Base-by-base conservation (phyloP, 2,113 vertebrate genomes). In the Elaphurus davidianus region DNA sequence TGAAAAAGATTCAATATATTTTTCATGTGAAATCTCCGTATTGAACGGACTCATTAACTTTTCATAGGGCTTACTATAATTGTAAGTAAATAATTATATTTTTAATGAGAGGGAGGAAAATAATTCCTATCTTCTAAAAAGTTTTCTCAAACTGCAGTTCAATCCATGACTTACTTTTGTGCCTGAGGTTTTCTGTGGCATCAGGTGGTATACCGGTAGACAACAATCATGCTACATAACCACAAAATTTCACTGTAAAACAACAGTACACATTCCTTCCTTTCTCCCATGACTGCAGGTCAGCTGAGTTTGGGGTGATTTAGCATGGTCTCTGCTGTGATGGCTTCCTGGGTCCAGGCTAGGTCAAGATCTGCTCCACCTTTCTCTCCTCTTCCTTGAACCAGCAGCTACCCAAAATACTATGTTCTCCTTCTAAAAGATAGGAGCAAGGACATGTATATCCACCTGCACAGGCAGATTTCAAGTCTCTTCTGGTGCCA, bases 21-120 rank as follows among this genome's bases (percentile, higher is more conserved):
- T 94, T 96, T 93, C 86, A 52, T 30, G 23, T 81, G 90, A 87
- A 97, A 79, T 94, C 19, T 50, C 50, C n/a, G 83, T 96, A 60
- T 71, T 84, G 52, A 93, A 54, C 95, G 12, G 11, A 84, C 84
- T 93, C 11, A 87, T 36, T 81, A 23, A 78, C 21, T 33, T 52
- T 84, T 94, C 40, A 47, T 82, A 84, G 30, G 14, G 36, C 23
- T 93, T 91, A 57, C 21, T 88, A 8, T 92, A 57, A 79, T 62
- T 90, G 8, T 64, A 90, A 94, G 87, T 57, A 87, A 91, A 83
- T 96, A 83, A 74, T 87, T 91, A 16, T 50, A 47, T 96, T 50
- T 84, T 91, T 95, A 83, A 84, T 5, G 6, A 79, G 21, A 8
- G 5, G 15, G 21, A 83, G 33, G 60, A 57, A 91, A 94, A 62